These are phyloP conservation scores for Smittia sp. DNA, from an alignment of 2,888 invertebrate genomes.

Conservation along the genomic window DNA sequence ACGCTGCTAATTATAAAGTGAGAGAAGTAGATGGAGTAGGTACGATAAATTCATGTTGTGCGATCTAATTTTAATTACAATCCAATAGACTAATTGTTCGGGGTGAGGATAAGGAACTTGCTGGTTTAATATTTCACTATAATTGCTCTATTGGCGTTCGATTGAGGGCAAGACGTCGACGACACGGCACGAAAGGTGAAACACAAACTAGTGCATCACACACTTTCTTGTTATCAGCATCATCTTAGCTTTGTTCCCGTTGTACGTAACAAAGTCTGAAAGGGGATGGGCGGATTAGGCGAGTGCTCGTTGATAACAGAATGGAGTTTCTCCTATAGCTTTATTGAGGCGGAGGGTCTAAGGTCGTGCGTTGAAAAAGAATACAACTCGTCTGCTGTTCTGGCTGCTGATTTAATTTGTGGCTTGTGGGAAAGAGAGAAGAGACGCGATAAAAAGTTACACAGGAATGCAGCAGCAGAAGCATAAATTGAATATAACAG, in stretches of 20 bases:
- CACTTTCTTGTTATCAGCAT: not conserved
- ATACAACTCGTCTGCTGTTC: not conserved
- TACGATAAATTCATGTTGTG: conserved; percentile 38
- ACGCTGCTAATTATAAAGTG: conserved; percentile 38
- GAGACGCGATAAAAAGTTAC: not conserved
- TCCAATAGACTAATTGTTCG: conserved; percentile 14
- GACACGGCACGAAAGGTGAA: too few species aligned
- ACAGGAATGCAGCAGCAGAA: conserved; percentile 20
- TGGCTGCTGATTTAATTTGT: conserved; percentile 35
- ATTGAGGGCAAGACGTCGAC: too few species aligned
- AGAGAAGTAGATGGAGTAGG: conserved; percentile 26
- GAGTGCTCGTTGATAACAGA: too few species aligned
- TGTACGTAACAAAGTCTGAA: too few species aligned
- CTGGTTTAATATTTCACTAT: not conserved
- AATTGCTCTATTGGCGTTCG: not conserved
- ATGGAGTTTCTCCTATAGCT: too few species aligned
- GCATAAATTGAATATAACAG: not conserved
- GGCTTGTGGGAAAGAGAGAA: conserved; percentile 7
- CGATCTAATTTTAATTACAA: conserved; percentile 38
- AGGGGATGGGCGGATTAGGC: too few species aligned
- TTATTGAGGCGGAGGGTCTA: too few species aligned
- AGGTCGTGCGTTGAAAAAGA: too few species aligned
- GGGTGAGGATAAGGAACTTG: not conserved
- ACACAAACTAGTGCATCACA: not conserved
- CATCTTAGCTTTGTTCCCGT: not conserved